phyloP scores from a whole-genome alignment of 2,113 vertebrate genomes.

The Lepisosteus osseus region DNA sequence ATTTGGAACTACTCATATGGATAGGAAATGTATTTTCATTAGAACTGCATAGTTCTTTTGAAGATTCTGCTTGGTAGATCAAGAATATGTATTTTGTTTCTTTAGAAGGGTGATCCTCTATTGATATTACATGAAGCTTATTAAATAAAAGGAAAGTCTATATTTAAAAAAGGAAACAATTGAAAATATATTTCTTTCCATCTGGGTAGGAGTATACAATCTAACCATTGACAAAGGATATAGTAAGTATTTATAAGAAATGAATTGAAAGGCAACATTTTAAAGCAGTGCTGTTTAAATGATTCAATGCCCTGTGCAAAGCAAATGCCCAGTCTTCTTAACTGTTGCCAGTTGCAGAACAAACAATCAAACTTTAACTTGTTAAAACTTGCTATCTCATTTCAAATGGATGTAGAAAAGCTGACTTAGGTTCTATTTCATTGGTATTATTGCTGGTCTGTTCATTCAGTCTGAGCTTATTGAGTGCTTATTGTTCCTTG shows the following conservation, averaged over 20 bases:
- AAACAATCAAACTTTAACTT: too few relatives aligned
- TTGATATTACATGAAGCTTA: slow-evolving; percentile 3
- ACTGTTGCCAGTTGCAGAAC: too few relatives aligned
- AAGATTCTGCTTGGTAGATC: background rate
- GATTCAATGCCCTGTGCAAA: too few relatives aligned
- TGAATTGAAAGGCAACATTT: background rate
- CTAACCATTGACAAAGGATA: slow-evolving; percentile 23
- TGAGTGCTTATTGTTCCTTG: slow-evolving; percentile 46
- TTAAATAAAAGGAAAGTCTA: background rate
- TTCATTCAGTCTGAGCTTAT: slow-evolving; percentile 67
- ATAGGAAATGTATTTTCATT: slow-evolving; percentile 18
- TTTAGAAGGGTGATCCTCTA: background rate
- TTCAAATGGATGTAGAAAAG: slow-evolving; percentile 46
- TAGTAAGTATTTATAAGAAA: slow-evolving; percentile 19
- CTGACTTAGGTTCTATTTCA: slow-evolving; percentile 52
- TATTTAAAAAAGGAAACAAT: slow-evolving; percentile 11
- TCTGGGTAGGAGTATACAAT: slow-evolving; percentile 20
- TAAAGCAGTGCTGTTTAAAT: too few relatives aligned
- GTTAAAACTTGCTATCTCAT: slow-evolving; percentile 43
- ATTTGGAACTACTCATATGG: slow-evolving; percentile 18
- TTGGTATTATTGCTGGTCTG: slow-evolving; percentile 69
- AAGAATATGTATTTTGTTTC: background rate
- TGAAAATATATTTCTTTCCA: slow-evolving; percentile 35
- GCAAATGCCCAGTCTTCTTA: too few relatives aligned
- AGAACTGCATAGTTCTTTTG: background rate